Percentiles rank a stretch among this genome's conserved stretches.
Conservation (phyloP, 2,888 invertebrate genomes). For the Platycnemis pennipes region DNA sequence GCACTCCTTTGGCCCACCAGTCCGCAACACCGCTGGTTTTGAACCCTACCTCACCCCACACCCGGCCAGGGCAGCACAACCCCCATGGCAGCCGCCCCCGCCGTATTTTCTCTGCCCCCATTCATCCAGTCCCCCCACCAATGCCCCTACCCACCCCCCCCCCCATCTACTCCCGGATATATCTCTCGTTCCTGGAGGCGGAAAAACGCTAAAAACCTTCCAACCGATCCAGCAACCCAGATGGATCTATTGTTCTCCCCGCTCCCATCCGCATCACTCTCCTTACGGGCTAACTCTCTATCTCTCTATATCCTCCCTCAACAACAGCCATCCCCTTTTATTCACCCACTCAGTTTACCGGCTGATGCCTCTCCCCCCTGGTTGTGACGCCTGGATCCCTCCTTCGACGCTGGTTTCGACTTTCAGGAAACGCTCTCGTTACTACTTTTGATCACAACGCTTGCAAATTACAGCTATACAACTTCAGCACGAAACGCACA, state of each 20-base stretch:
- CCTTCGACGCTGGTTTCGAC: neutral
- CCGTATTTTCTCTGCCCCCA: neutral
- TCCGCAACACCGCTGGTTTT: too few relatives aligned
- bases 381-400: too few relatives aligned
- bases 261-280: neutral
- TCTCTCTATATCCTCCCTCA: too few relatives aligned
- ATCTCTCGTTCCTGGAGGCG: neutral
- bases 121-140: neutral
- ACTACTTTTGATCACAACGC: too few relatives aligned
- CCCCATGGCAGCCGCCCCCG: too few relatives aligned
- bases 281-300: neutral
- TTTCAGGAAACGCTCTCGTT: too few relatives aligned
- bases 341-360: too few relatives aligned
- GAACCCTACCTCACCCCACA: too few relatives aligned
- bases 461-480: too few relatives aligned
- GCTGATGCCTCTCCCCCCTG: neutral
- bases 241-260: neutral
- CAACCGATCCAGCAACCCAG: neutral
- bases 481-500: too few relatives aligned
- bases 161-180: neutral
- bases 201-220: slow-evolving; percentile 19
- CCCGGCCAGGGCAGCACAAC: too few relatives aligned
- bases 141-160: neutral
- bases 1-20: neutral
- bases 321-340: neutral